These are phyloP conservation scores for Stomorhina lunata DNA, from an alignment of 2,888 invertebrate genomes.

Conservation along the genomic window DNA sequence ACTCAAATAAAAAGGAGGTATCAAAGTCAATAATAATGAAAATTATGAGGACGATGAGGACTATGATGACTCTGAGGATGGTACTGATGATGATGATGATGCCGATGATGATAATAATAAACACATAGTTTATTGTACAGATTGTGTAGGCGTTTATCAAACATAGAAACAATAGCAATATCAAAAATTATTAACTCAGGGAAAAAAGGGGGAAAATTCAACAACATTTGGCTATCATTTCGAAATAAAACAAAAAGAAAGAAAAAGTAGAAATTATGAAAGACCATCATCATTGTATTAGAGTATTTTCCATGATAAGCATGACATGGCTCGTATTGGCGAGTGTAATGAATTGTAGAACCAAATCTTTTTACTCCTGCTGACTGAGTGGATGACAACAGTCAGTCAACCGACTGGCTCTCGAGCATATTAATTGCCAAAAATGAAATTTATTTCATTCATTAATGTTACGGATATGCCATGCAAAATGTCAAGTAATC, in stretches of 20 bases:
- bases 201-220: conserved; percentile 8
- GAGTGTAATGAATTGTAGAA: conserved; percentile 54
- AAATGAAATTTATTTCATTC: conserved; percentile 78
- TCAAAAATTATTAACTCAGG: conserved; percentile 35
- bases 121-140: conserved; percentile 48
- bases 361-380: conserved; percentile 25
- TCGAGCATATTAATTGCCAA: conserved; percentile 75
- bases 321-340: conserved; percentile 46
- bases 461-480: conserved; percentile 73
- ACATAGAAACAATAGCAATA: conserved; percentile 9
- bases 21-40: conserved; percentile 56
- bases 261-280: conserved; percentile 46
- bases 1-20: conserved; percentile 42
- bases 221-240: neutral
- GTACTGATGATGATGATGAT: neutral
- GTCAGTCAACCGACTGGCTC: conserved; percentile 13
- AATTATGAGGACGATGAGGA: conserved; percentile 40
- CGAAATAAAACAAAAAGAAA: neutral
- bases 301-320: conserved; percentile 52
- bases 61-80: neutral
- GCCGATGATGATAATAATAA: conserved; percentile 33
- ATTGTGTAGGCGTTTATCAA: conserved; percentile 60
- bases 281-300: too few relatives aligned
- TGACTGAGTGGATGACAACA: neutral
- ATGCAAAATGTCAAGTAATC: conserved; percentile 78